Evolutionary conservation across 2,797 vertebrate genomes (phyloP), one percentile per base, ranked within the genome.

Genomic region (Micropoecilia bifurca): DNA sequence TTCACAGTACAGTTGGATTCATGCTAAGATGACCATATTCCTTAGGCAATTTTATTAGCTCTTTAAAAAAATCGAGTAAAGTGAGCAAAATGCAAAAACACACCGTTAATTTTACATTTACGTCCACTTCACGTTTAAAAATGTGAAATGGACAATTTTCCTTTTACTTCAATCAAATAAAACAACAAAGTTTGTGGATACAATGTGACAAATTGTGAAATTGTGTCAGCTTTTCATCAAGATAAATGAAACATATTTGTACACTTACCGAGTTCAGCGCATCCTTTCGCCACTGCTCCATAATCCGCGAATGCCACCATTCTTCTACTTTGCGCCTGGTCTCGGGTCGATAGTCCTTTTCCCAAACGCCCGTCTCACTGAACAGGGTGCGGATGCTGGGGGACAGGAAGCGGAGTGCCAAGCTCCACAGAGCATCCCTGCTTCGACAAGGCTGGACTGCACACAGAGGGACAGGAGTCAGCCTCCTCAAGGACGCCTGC

Each of bases 281-380:
- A 30, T 92, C 91, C 83, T 74, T 95, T 77, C 79, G 92, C 90
- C 95, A 96, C 53, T 96, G 93, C 1, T 96, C 95, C 92, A 97
- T 97, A 82, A 98, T 95, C 77, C 94, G 95, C 0, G 94, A 95
- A 30, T 93, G 95, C 99, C 99, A 99, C 97, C 97, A 97, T 47
- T 87, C 93, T 90, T 99, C 98, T 30, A 99, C 96, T 81, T 79
- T 95, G 73, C 88, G 95, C 25, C 99, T 96, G 6, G 97, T 99
- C 88, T 97, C 96, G 1, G 91, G 43, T 2, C 92, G 93, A 78
- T 99, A 99, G 69, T 87, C 95, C 78, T 92, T 96, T 16, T 98
- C 96, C 99, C 98, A 99, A 55, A 95, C 92, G 1, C 97, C 97
- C 0, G 97, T 97, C 90, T 97, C 96, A 59, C 97, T 98, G 91